Base-by-base conservation (phyloP, 1,140 invertebrate genomes). In the Drosophila sp. region DNA sequence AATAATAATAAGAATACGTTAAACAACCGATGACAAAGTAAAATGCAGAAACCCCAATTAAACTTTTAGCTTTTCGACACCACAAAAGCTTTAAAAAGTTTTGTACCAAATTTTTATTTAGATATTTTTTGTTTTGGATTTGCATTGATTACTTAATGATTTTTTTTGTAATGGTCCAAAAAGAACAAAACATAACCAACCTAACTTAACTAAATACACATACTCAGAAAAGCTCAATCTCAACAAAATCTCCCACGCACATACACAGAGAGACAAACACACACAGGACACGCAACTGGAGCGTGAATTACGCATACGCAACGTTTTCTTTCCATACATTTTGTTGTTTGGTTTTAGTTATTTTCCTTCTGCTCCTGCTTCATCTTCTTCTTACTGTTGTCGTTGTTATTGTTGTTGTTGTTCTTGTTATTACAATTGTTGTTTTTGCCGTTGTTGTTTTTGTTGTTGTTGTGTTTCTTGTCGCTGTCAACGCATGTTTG, bases 241-340 rank as follows among this genome's bases (percentile, higher is more conserved):
- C 29, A 44, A 25, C 57, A 35, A 60, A 63, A 60, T 57, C 23
- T 50, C 47, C 54, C 61, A 63, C 40, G 68, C 25, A 58, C 7
- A 66, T 38, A 72, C 65, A 64, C 54, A 32, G 50, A 54, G 54
- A 64, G 38, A 50, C 33, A 78, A 50, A 74, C 47, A 32, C 54
- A 64, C 30, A 63, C 61, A 82, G 79, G 60, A 79, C 62, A 87
- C 79, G 80, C 84, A 87, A 87, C 76, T 87, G 84, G 84, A 87
- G 83, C 83, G 83, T 87, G 68, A 87, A 87, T 87, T 87, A 87
- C 83, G 83, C 80, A 87, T 87, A 89, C 84, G 84, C 84, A 89
- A 87, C 84, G 84, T 89, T 84, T 71, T 74, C 72, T 77, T 77
- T 77, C 70, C 60, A 27, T 50, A 50, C 44, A 70, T 79, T 66